These are phyloP conservation scores for Mimachlamys varia DNA, from an alignment of 2,888 invertebrate genomes.

Conservation along the genomic window DNA sequence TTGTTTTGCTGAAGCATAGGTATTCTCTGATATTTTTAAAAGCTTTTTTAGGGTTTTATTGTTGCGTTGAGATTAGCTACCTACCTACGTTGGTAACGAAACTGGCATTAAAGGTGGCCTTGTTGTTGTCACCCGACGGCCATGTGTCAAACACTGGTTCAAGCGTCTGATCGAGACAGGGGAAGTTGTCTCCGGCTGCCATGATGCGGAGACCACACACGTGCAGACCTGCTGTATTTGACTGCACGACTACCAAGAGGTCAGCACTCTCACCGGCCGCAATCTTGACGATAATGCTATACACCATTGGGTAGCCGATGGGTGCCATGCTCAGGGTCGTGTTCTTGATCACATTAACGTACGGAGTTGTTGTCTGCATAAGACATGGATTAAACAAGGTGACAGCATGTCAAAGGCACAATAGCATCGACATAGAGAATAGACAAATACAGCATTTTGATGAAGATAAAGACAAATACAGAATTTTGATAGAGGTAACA, in stretches of 20 bases:
- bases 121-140: constrained; percentile 45
- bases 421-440: too few relatives aligned
- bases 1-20: too few relatives aligned
- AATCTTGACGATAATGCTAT: constrained; percentile 61
- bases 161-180: constrained; percentile 55
- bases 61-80: not conserved
- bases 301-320: constrained; percentile 56
- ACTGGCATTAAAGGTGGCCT: constrained; percentile 53
- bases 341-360: constrained; percentile 51
- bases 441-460: too few relatives aligned
- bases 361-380: constrained; percentile 44
- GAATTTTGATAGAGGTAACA: too few relatives aligned
- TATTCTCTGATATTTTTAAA: too few relatives aligned
- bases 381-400: not conserved
- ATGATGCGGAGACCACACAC: constrained; percentile 62
- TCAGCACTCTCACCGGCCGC: constrained; percentile 55
- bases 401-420: not conserved
- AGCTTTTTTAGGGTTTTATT: too few relatives aligned
- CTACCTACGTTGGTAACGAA: constrained; percentile 63
- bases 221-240: constrained; percentile 53
- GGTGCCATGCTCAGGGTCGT: constrained; percentile 53
- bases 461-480: too few relatives aligned
- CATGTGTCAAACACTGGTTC: constrained; percentile 41
- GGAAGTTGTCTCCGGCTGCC: constrained; percentile 60
- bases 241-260: constrained; percentile 50